Conservation (phyloP, 2,888 invertebrate genomes). For the Molanna angustata region DNA sequence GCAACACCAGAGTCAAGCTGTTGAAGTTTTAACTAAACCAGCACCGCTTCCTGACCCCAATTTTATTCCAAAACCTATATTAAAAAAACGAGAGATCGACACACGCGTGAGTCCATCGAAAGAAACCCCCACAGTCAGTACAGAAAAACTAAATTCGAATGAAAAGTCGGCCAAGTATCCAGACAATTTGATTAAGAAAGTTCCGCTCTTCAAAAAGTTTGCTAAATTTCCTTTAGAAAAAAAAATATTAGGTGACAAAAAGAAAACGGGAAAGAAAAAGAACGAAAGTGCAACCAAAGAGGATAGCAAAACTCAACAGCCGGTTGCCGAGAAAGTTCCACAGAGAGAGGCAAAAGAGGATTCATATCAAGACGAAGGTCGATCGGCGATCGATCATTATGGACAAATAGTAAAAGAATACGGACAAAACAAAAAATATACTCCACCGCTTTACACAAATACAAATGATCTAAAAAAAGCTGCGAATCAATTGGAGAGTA, state of each 20-base stretch:
- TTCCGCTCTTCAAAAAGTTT: slow-evolving; percentile 29
- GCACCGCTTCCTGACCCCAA: slow-evolving; percentile 66
- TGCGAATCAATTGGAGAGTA: slow-evolving; percentile 37
- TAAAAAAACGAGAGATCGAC: slow-evolving; percentile 60
- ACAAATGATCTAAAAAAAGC: slow-evolving; percentile 61
- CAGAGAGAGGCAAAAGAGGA: slow-evolving; percentile 41
- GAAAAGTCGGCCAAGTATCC: slow-evolving; percentile 32
- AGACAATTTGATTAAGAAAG: slow-evolving; percentile 26
- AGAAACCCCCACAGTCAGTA: slow-evolving; percentile 30
- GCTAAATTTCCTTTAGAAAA: slow-evolving; percentile 30
- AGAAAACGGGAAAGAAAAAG: slow-evolving; percentile 35
- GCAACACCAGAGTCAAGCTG: slow-evolving; percentile 51
- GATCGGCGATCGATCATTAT: slow-evolving; percentile 74
- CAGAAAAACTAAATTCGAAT: slow-evolving; percentile 22
- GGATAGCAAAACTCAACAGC: slow-evolving; percentile 40
- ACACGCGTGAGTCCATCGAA: slow-evolving; percentile 34
- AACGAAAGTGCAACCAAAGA: slow-evolving; percentile 40
- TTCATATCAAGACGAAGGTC: slow-evolving; percentile 56
- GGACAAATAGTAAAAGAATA: slow-evolving; percentile 75
- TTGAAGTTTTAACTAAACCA: slow-evolving; percentile 59
- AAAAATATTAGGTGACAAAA: slow-evolving; percentile 28
- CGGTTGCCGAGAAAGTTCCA: slow-evolving; percentile 39
- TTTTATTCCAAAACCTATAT: slow-evolving; percentile 75
- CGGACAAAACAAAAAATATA: slow-evolving; percentile 52
- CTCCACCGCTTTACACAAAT: slow-evolving; percentile 57